phyloP scores from a whole-genome alignment of 1,140 invertebrate genomes.

The Diachasmimorpha longicaudata region DNA sequence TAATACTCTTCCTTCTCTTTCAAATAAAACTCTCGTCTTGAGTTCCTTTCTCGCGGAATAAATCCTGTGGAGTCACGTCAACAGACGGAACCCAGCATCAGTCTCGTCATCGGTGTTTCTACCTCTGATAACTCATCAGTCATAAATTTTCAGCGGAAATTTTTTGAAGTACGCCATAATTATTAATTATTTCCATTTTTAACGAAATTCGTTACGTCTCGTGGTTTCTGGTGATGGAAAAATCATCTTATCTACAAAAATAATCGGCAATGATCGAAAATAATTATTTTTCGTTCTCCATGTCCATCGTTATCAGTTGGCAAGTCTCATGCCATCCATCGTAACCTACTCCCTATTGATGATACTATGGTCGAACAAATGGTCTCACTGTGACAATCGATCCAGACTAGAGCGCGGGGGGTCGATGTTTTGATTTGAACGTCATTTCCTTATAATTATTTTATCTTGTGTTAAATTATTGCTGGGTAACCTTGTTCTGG shows the following conservation, averaged over 20 bases:
- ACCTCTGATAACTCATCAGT: too few species aligned
- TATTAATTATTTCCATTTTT: too few species aligned
- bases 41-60: neutral
- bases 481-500: neutral
- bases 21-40: conserved; percentile 12
- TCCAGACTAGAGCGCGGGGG: neutral
- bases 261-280: too few species aligned
- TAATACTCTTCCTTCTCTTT: conserved; percentile 43
- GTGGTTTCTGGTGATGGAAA: too few species aligned
- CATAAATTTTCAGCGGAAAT: too few species aligned
- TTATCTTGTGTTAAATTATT: neutral
- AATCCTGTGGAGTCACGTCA: neutral
- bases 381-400: neutral
- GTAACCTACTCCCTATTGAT: neutral
- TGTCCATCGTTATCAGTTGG: neutral
- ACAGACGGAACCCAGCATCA: neutral
- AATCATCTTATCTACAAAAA: too few species aligned
- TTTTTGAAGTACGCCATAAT: too few species aligned
- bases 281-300: neutral
- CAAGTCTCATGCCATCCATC: neutral
- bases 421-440: neutral
- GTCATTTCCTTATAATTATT: neutral
- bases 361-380: neutral
- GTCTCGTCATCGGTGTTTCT: too few species aligned
- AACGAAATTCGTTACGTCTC: too few species aligned